Conservation (phyloP, 2,888 invertebrate genomes). For the Ormyrus rosae region DNA sequence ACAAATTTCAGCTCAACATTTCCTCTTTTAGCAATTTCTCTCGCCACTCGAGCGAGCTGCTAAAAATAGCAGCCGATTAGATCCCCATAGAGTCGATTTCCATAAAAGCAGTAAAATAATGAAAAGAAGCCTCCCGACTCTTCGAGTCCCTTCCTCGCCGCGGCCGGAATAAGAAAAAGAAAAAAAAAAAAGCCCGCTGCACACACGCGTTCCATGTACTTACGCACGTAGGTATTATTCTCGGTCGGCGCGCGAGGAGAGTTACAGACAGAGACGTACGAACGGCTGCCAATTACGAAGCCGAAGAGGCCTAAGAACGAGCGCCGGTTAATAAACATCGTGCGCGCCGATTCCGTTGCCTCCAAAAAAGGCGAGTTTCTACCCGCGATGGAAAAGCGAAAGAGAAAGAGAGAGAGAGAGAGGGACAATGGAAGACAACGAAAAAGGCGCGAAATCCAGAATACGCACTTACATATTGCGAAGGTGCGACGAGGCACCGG, state of each 20-base stretch:
- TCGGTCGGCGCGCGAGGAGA: neutral
- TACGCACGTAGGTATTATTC: neutral
- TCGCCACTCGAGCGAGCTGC: neutral
- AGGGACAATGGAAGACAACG: conserved; percentile 54
- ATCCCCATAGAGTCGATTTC: too few relatives aligned
- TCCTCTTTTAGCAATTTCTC: too few relatives aligned
- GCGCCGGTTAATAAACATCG: conserved; percentile 55
- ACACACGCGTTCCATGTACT: neutral
- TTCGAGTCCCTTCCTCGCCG: too few relatives aligned
- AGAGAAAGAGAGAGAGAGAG: conserved; percentile 54
- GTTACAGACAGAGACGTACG: neutral
- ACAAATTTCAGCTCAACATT: too few relatives aligned
- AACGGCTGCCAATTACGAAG: conserved; percentile 51
- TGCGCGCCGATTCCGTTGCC: conserved; percentile 10
- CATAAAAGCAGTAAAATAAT: neutral
- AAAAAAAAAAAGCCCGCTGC: too few relatives aligned
- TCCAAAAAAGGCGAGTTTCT: conserved; percentile 48
- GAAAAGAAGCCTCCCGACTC: neutral
- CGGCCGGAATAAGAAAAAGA: too few relatives aligned
- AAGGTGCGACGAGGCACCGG: conserved; percentile 72
- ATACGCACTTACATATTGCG: conserved; percentile 59
- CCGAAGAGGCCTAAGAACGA: conserved; percentile 27
- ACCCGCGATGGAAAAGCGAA: conserved; percentile 22
- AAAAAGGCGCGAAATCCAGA: conserved; percentile 70
- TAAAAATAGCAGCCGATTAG: neutral